Evolutionary conservation across 2,888 invertebrate species (phyloP).

Genomic region (Augochlorella aurata): DNA sequence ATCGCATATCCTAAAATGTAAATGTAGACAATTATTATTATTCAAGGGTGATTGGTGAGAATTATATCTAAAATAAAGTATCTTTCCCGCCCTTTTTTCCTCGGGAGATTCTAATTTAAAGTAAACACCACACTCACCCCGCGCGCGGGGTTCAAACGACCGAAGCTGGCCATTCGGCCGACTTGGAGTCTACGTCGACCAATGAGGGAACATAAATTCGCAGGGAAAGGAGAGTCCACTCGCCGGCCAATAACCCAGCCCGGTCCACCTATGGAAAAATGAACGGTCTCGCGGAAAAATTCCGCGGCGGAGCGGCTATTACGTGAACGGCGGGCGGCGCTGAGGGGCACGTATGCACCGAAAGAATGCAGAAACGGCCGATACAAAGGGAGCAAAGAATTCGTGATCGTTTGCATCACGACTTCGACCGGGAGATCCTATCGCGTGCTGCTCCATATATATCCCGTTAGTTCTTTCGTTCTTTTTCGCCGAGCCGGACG

Average conservation of each 20-base stretch:
- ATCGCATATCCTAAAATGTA: no score
- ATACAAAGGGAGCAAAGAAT: conserved; percentile 70
- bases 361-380: conserved; percentile 59
- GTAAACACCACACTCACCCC: not conserved
- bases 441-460: conserved; percentile 73
- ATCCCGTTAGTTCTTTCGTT: conserved; percentile 60
- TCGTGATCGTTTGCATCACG: conserved; percentile 76
- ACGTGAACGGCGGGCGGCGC: conserved; percentile 21
- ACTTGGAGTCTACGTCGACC: not conserved
- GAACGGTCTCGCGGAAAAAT: conserved; percentile 48
- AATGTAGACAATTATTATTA: no score
- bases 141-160: conserved; percentile 6
- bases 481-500: conserved; percentile 51
- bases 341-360: conserved; percentile 31
- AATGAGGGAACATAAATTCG: conserved; percentile 27
- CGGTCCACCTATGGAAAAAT: conserved; percentile 50
- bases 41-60: no score
- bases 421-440: conserved; percentile 70
- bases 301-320: conserved; percentile 51
- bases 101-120: not conserved
- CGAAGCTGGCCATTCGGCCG: conserved; percentile 6
- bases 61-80: no score
- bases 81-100: not conserved
- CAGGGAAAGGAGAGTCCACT: not conserved
- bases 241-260: conserved; percentile 25